Conservation (phyloP, 1,140 invertebrate genomes). For the Calliphora vicina region DNA sequence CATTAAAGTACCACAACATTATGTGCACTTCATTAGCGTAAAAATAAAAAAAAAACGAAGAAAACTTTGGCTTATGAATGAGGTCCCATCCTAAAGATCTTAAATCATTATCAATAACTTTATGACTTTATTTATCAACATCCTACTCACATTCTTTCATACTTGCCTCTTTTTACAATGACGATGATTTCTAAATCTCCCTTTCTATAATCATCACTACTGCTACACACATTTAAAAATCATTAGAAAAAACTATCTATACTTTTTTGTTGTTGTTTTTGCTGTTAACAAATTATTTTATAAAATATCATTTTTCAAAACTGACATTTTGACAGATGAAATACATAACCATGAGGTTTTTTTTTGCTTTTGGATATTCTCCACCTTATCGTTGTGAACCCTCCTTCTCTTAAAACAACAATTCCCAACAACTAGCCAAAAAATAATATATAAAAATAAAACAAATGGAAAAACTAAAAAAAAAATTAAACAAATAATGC, state of each 20-base stretch:
- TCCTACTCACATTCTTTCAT: background rate
- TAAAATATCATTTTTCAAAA: constrained; percentile 11
- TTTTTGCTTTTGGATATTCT: too few species aligned
- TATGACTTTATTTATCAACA: background rate
- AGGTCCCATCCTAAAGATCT: background rate
- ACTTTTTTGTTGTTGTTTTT: background rate
- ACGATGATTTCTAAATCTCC: background rate
- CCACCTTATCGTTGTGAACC: background rate
- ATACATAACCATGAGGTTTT: background rate
- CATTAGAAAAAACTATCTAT: constrained; percentile 1
- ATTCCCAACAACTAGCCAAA: background rate
- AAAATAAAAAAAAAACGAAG: too few species aligned
- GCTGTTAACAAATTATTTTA: background rate
- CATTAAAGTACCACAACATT: too few species aligned
- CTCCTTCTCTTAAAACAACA: background rate
- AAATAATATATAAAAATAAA: background rate
- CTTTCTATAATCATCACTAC: background rate
- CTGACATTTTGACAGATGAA: constrained; percentile 13
- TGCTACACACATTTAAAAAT: background rate
- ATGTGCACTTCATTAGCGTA: too few species aligned
- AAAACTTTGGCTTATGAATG: too few species aligned
- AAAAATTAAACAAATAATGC: constrained; percentile 5
- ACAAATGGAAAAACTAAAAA: background rate
- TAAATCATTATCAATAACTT: background rate
- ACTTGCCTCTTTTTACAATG: background rate